Base-by-base conservation (phyloP, 2,113 vertebrate genomes). In the Tachysurus fulvidraco region DNA sequence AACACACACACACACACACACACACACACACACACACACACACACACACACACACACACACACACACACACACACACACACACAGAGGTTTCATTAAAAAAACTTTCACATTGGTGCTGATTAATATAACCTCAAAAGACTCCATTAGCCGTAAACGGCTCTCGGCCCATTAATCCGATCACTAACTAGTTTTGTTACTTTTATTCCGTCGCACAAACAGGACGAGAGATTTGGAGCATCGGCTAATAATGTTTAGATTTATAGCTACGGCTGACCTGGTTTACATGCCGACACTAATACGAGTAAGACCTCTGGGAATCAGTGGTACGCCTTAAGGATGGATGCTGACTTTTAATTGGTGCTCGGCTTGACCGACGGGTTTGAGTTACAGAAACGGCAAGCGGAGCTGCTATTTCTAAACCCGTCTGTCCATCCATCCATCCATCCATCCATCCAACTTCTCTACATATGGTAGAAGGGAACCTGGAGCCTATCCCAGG, bases 1-100 rank as follows among this genome's bases (percentile, higher is more conserved):
- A 88, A 83, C 25, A 65, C 55, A 79, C 44, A 87, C 55, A 84
- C 67, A 85, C 44, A 17, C 82, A 91, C 67, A 84, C 67, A 83
- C 78, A 77, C 57, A 80, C n/a, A 85, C 44, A 17, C 82, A 91
- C 67, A 84, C 67, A 83, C 78, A 77, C 57, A 80, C 44, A 17
- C 82, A 91, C 67, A 84, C 67, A 83, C 78, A 77, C 57, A 80
- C n/a, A 83, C 25, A 65, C 55, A 79, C 44, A 87, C 55, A 84
- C 67, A 83, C 25, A 65, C 55, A 79, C 44, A 87, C 55, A 84
- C 67, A 85, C 44, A 17, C 82, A 91, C 67, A 84, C 67, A 83
- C 78, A 77, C 57, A 80, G 59, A 74, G 36, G 50, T 71, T 79
- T 46, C 0, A 83, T 85, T 59, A 62, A 50, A 21, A 81, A 30